These are phyloP conservation scores for Nysson spinosus DNA, from an alignment of 2,888 invertebrate genomes.

Conservation along the genomic window DNA sequence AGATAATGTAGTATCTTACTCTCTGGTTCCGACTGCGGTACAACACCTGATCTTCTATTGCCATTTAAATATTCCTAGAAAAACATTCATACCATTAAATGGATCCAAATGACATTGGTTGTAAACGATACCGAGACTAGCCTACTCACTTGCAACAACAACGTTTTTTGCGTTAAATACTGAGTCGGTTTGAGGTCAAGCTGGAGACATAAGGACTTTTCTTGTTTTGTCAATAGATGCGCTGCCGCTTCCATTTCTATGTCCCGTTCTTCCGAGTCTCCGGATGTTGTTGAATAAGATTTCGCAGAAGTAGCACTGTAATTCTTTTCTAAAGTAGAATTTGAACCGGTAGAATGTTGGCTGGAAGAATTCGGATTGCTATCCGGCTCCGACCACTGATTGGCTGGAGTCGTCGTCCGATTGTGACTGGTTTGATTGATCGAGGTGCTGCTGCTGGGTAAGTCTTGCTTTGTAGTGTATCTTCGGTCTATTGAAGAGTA, in stretches of 20 bases:
- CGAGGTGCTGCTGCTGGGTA: constrained; percentile 71
- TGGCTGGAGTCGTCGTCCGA: constrained; percentile 76
- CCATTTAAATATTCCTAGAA: constrained; percentile 75
- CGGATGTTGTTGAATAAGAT: constrained; percentile 48
- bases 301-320: constrained; percentile 69
- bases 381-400: constrained; percentile 74
- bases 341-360: constrained; percentile 67
- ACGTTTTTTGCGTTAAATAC: constrained; percentile 92
- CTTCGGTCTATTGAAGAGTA: constrained; percentile 92
- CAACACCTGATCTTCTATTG: constrained; percentile 72
- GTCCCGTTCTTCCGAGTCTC: constrained; percentile 65
- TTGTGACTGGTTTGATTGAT: constrained; percentile 71
- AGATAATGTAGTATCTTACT: constrained; percentile 80
- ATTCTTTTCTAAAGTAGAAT: constrained; percentile 78
- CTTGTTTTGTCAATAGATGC: constrained; percentile 74
- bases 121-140: too few relatives aligned
- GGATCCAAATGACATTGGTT: too few relatives aligned
- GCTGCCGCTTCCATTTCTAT: constrained; percentile 74
- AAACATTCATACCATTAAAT: constrained; percentile 16
- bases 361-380: constrained; percentile 71
- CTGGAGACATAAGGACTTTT: constrained; percentile 75
- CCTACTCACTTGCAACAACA: constrained; percentile 86
- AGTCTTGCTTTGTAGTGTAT: constrained; percentile 87
- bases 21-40: constrained; percentile 79
- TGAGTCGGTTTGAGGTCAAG: constrained; percentile 91